These are phyloP conservation scores for Coreius guichenoti DNA, from an alignment of 2,797 vertebrate genomes.

Conservation along the genomic window DNA sequence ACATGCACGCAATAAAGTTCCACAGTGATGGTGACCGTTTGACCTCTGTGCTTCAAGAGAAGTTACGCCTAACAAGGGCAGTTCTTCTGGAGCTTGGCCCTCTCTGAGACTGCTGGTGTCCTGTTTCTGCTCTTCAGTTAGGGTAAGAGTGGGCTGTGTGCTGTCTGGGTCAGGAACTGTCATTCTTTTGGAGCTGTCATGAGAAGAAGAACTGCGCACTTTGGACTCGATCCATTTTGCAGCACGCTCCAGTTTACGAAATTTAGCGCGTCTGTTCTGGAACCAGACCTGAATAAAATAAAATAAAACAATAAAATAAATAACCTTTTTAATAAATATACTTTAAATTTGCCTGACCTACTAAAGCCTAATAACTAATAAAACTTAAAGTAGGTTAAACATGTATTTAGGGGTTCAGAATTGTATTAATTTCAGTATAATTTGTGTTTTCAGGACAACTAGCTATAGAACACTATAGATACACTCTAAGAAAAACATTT, in stretches of 20 bases:
- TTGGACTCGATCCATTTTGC: neutral
- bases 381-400: too few species aligned
- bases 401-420: neutral
- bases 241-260: constrained; percentile 88
- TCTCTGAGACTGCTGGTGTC: neutral
- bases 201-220: constrained; percentile 64
- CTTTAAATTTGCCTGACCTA: neutral
- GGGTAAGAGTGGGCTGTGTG: constrained; percentile 82
- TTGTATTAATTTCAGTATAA: neutral
- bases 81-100: neutral
- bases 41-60: constrained; percentile 20
- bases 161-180: constrained; percentile 93
- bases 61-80: neutral
- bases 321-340: neutral
- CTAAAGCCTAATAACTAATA: neutral
- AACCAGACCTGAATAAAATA: constrained; percentile 88
- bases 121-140: constrained; percentile 39
- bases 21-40: constrained; percentile 2
- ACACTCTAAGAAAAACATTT: too few species aligned
- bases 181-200: constrained; percentile 83
- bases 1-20: neutral
- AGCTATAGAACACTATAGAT: neutral
- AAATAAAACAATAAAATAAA: neutral
- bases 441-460: neutral
- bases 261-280: constrained; percentile 94